phyloP scores from a whole-genome alignment of 2,797 vertebrate genomes.

The Prunella strophiata region DNA sequence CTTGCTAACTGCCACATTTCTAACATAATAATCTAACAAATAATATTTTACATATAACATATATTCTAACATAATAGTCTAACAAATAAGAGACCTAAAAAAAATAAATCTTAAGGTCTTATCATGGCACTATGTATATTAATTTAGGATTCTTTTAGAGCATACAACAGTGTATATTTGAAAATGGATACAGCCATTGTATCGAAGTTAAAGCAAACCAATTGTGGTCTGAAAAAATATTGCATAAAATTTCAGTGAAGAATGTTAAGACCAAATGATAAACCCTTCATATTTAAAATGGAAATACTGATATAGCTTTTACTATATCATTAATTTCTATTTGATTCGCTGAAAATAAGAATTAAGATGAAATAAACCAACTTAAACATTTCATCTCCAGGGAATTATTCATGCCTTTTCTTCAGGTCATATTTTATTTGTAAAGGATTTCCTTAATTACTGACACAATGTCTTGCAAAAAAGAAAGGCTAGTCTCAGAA shows the following conservation, averaged over 20 bases:
- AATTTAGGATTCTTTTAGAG: not conserved
- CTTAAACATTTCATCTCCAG: not conserved
- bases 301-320: not conserved
- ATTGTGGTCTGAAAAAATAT: not conserved
- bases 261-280: not conserved
- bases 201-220: not conserved
- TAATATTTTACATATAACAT: not conserved
- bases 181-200: not conserved
- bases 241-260: not conserved
- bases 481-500: not conserved
- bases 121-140: not conserved
- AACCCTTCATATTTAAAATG: constrained; percentile 4
- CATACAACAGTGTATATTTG: not conserved
- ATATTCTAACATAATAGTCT: not conserved
- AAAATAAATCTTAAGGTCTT: not conserved
- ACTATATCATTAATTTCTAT: not conserved
- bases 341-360: not conserved
- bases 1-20: not conserved
- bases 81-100: not conserved
- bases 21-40: not conserved
- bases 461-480: not conserved
- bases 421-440: not conserved
- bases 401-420: not conserved
- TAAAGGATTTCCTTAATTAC: not conserved
- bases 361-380: not conserved